These are phyloP conservation scores for Cryptophagus acutangulus DNA, from an alignment of 2,888 invertebrate genomes.

Conservation along the genomic window DNA sequence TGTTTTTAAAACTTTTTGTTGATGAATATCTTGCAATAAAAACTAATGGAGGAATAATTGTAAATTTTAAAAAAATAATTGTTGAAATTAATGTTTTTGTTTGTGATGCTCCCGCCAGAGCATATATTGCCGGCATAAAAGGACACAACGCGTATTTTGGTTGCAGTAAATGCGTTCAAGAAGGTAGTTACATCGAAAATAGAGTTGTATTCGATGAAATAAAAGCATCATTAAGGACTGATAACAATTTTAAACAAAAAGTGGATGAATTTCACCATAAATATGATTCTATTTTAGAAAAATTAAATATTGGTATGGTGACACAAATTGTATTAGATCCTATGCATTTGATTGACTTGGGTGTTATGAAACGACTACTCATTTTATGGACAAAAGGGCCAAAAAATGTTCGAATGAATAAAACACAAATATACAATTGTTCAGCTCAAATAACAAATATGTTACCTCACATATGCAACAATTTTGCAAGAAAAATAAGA, in stretches of 20 bases:
- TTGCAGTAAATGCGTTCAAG: constrained; percentile 27
- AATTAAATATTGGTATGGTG: constrained; percentile 25
- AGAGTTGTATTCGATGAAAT: constrained; percentile 14
- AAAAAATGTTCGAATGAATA: constrained; percentile 16
- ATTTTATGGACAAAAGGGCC: constrained; percentile 21
- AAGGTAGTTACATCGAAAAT: constrained; percentile 19
- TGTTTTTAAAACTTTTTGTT: constrained; percentile 21
- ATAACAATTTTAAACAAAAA: constrained; percentile 23
- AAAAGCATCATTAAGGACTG: constrained; percentile 22
- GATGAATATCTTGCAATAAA: constrained; percentile 14
- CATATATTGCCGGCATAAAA: too few relatives aligned
- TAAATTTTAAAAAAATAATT: too few relatives aligned
- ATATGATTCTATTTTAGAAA: constrained; percentile 21
- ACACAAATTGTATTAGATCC: constrained; percentile 27
- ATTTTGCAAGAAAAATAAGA: too few relatives aligned
- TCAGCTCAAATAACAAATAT: too few relatives aligned
- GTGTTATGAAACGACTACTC: constrained; percentile 26
- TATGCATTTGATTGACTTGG: constrained; percentile 29
- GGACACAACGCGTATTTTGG: constrained; percentile 27
- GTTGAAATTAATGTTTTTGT: too few relatives aligned
- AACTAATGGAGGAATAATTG: too few relatives aligned
- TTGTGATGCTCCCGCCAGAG: too few relatives aligned
- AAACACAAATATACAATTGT: too few relatives aligned
- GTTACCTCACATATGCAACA: too few relatives aligned
- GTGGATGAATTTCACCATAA: constrained; percentile 27